phyloP scores from a whole-genome alignment of 2,888 invertebrate species.

The Drosophila mettleri region DNA sequence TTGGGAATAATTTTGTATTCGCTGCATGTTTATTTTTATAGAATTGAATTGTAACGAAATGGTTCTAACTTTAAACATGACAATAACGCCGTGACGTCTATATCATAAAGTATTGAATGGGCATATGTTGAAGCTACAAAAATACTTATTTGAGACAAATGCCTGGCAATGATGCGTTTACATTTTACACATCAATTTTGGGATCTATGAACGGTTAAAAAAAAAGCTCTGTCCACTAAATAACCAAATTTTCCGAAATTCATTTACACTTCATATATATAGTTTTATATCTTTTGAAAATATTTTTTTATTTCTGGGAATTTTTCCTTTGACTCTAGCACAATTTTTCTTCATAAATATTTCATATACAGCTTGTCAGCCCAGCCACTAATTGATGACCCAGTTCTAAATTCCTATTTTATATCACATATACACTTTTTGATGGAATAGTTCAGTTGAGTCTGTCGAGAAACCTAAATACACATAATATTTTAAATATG shows the following conservation, averaged over 20 bases:
- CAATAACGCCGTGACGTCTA: constrained; percentile 26
- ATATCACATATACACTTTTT: neutral
- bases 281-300: neutral
- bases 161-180: neutral
- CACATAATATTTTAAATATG: constrained; percentile 40
- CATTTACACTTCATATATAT: neutral
- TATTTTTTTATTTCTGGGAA: neutral
- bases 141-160: neutral
- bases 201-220: neutral
- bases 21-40: constrained; percentile 40
- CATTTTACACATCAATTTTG: neutral
- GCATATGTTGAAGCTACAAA: neutral
- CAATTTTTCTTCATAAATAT: neutral
- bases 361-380: neutral
- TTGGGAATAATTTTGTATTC: constrained; percentile 35
- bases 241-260: neutral
- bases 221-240: neutral
- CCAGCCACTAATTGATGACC: constrained; percentile 52
- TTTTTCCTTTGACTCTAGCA: neutral
- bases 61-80: constrained; percentile 23
- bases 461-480: constrained; percentile 45
- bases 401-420: constrained; percentile 25
- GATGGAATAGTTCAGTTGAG: constrained; percentile 22
- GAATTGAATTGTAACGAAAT: constrained; percentile 23
- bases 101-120: constrained; percentile 10